Evolutionary conservation across 2,888 invertebrate species (phyloP).

Genomic region (Morpho helenor): DNA sequence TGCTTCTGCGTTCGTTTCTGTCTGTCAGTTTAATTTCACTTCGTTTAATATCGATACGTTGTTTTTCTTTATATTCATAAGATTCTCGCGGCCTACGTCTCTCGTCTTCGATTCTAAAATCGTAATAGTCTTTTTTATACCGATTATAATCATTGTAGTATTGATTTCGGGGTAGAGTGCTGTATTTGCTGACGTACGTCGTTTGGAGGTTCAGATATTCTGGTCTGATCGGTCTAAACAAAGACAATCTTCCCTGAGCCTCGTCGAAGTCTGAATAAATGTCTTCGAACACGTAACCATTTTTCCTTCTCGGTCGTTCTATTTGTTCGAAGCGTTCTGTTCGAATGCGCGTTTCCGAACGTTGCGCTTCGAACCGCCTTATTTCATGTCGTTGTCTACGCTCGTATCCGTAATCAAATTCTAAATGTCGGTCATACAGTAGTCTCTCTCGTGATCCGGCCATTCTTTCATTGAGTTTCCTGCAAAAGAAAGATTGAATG

Average conservation of each 20-base stretch:
- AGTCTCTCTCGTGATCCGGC: constrained; percentile 68
- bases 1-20: constrained; percentile 22
- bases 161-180: constrained; percentile 65
- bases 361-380: constrained; percentile 27
- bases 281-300: constrained; percentile 73
- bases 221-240: constrained; percentile 71
- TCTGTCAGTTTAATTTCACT: constrained; percentile 28
- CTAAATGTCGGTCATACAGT: constrained; percentile 58
- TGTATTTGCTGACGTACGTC: constrained; percentile 63
- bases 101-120: constrained; percentile 63
- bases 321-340: constrained; percentile 34
- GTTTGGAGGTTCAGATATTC: constrained; percentile 69
- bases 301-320: constrained; percentile 58
- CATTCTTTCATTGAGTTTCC: constrained; percentile 56
- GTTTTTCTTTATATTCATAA: constrained; percentile 48
- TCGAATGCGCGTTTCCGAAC: constrained; percentile 25
- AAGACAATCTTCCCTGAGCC: constrained; percentile 65
- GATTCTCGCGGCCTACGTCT: constrained; percentile 42
- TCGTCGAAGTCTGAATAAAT: constrained; percentile 74
- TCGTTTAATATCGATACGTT: constrained; percentile 29
- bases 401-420: constrained; percentile 51
- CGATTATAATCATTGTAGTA: constrained; percentile 56
- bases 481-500: constrained; percentile 48
- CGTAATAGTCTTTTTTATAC: constrained; percentile 66
- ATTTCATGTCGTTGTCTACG: constrained; percentile 44